Conservation (phyloP, 2,113 vertebrate genomes). For the Taurulus bubalis region DNA sequence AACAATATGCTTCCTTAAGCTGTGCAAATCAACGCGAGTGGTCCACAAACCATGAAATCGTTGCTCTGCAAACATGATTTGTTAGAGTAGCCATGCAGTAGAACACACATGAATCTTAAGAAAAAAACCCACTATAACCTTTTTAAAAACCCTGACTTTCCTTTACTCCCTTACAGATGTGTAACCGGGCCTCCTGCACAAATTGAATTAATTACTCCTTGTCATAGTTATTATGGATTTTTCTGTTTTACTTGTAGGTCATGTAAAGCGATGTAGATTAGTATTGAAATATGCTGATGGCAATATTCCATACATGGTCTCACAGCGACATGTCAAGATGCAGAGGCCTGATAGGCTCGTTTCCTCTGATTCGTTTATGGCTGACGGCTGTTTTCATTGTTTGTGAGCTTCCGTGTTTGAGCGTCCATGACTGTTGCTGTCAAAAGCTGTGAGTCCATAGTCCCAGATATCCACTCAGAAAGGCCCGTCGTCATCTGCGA, state of each 20-base stretch:
- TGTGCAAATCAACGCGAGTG: constrained; percentile 44
- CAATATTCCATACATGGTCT: constrained; percentile 5
- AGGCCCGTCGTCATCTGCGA: constrained; percentile 14
- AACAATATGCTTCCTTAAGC: constrained; percentile 28
- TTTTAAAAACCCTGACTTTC: neutral
- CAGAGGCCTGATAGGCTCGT: neutral
- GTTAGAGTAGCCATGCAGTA: neutral
- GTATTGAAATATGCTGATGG: constrained; percentile 1
- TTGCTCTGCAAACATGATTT: constrained; percentile 41
- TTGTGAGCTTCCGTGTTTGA: constrained; percentile 31
- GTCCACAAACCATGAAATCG: constrained; percentile 41
- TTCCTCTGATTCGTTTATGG: constrained; percentile 39
- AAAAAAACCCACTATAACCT: constrained; percentile 13
- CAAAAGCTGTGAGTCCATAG: constrained; percentile 37
- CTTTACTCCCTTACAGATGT: constrained; percentile 5
- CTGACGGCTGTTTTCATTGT: constrained; percentile 50
- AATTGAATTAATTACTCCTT: constrained; percentile 6
- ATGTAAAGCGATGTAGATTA: constrained; percentile 30
- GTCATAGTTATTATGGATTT: constrained; percentile 23
- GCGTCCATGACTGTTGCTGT: constrained; percentile 36
- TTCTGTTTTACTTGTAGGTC: constrained; percentile 7
- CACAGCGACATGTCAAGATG: constrained; percentile 26
- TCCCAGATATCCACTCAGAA: constrained; percentile 45
- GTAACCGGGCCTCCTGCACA: neutral
- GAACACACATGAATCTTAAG: constrained; percentile 31